Percentiles rank a stretch among this genome's conserved stretches.
phyloP scores from a whole-genome alignment of 1,140 invertebrate genomes.

The Penaeus indicus region DNA sequence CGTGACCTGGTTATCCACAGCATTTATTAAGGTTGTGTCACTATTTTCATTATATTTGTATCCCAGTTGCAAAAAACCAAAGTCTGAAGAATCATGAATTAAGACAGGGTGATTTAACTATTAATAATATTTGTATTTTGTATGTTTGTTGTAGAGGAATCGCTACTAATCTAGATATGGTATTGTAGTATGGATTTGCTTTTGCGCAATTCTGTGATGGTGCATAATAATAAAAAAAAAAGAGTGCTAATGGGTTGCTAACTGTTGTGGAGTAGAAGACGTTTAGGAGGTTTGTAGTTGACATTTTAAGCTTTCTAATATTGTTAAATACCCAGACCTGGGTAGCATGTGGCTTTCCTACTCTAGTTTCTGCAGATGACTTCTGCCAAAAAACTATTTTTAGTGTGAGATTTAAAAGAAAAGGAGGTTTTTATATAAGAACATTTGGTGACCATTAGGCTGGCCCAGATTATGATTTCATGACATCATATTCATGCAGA shows the following conservation, averaged over 20 bases:
- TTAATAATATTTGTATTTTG: constrained; percentile 58
- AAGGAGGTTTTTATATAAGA: constrained; percentile 46
- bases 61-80: constrained; percentile 58
- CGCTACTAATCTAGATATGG: constrained; percentile 59
- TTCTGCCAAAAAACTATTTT: constrained; percentile 51
- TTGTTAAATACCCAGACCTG: constrained; percentile 56
- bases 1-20: constrained; percentile 19
- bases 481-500: constrained; percentile 35
- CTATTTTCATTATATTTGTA: constrained; percentile 39
- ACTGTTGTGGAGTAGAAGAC: constrained; percentile 58
- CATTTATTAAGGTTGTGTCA: constrained; percentile 43
- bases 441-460: constrained; percentile 16
- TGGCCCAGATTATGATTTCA: background rate
- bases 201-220: constrained; percentile 60
- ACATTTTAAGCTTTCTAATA: constrained; percentile 61
- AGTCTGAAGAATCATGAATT: constrained; percentile 51
- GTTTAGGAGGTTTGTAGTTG: constrained; percentile 45
- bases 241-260: constrained; percentile 59
- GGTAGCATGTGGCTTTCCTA: constrained; percentile 60
- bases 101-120: constrained; percentile 60
- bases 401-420: constrained; percentile 50
- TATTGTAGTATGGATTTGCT: constrained; percentile 57
- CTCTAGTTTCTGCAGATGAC: constrained; percentile 47
- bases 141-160: constrained; percentile 57
- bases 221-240: constrained; percentile 41